Percentiles rank a stretch among this genome's conserved stretches.
phyloP scores from a whole-genome alignment of 2,888 invertebrate genomes.

The Drepana falcataria region DNA sequence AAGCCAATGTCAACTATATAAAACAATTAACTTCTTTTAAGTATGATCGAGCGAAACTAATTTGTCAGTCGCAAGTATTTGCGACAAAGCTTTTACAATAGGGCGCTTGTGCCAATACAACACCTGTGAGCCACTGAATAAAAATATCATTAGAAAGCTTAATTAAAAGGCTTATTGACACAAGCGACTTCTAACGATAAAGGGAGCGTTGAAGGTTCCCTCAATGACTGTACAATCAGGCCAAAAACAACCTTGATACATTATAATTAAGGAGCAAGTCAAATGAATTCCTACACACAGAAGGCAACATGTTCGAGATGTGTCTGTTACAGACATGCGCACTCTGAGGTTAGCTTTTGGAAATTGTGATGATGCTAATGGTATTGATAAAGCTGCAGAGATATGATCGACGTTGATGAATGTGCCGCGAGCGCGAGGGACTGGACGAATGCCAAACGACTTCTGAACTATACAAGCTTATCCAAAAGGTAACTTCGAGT shows the following conservation, averaged over 20 bases:
- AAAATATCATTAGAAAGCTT: neutral
- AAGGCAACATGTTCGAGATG: conserved; percentile 31
- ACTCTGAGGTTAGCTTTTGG: conserved; percentile 54
- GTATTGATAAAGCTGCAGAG: conserved; percentile 18
- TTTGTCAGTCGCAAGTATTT: conserved; percentile 10
- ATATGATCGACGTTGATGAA: conserved; percentile 44
- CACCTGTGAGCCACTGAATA: neutral
- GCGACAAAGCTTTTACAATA: conserved; percentile 25
- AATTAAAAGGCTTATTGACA: conserved; percentile 24
- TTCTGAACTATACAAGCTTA: conserved; percentile 9
- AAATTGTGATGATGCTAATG: conserved; percentile 18
- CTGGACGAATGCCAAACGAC: conserved; percentile 35
- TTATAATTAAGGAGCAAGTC: conserved; percentile 73
- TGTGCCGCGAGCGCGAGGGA: conserved; percentile 24
- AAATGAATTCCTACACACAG: conserved; percentile 67
- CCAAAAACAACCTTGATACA: conserved; percentile 42
- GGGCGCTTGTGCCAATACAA: conserved; percentile 44
- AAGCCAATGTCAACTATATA: neutral
- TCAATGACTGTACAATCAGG: conserved; percentile 43
- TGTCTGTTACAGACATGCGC: conserved; percentile 33
- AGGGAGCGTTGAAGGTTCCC: conserved; percentile 54
- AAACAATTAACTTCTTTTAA: neutral
- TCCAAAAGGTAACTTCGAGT: conserved; percentile 43
- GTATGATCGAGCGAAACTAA: conserved; percentile 16
- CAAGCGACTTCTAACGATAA: conserved; percentile 18